Conservation (phyloP, 1,140 invertebrate genomes). For the Diprion similis region DNA sequence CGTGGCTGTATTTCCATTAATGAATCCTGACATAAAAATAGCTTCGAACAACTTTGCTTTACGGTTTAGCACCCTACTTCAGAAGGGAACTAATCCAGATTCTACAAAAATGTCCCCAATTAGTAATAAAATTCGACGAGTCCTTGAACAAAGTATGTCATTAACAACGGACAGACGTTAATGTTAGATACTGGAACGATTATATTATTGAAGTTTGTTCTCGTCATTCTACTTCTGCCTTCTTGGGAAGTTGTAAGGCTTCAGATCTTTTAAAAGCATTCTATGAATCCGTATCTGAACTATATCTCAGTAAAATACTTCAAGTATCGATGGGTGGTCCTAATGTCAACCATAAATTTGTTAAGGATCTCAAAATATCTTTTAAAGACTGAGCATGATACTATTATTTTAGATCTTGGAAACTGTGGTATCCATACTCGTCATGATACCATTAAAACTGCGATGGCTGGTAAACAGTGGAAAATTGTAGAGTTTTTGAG, state of each 20-base stretch:
- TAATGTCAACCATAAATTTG: slow-evolving; percentile 31
- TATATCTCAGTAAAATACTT: slow-evolving; percentile 24
- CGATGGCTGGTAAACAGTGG: slow-evolving; percentile 26
- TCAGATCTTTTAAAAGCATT: slow-evolving; percentile 29
- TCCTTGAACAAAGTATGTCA: slow-evolving; percentile 30
- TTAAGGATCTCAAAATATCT: slow-evolving; percentile 18
- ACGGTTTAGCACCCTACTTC: slow-evolving; percentile 21
- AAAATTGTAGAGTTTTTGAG: slow-evolving; percentile 25
- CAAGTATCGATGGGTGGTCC: slow-evolving; percentile 36
- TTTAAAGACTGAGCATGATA: neutral
- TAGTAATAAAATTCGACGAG: slow-evolving; percentile 28
- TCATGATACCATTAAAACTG: slow-evolving; percentile 34
- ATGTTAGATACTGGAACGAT: slow-evolving; percentile 20
- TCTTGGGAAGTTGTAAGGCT: slow-evolving; percentile 25
- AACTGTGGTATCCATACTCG: slow-evolving; percentile 33
- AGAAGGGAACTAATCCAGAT: slow-evolving; percentile 22
- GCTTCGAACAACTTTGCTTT: too few relatives aligned
- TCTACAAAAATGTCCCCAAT: slow-evolving; percentile 21
- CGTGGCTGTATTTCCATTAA: slow-evolving; percentile 23
- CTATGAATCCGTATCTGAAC: slow-evolving; percentile 8
- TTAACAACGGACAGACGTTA: slow-evolving; percentile 28
- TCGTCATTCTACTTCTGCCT: slow-evolving; percentile 28
- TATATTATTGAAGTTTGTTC: slow-evolving; percentile 16
- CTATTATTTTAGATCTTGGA: slow-evolving; percentile 37
- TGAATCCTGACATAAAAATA: slow-evolving; percentile 23